Percentiles rank a stretch among this genome's conserved stretches.
These are phyloP conservation scores for Anthonomus grandis DNA, from an alignment of 1,140 invertebrate species.

Conservation along the genomic window DNA sequence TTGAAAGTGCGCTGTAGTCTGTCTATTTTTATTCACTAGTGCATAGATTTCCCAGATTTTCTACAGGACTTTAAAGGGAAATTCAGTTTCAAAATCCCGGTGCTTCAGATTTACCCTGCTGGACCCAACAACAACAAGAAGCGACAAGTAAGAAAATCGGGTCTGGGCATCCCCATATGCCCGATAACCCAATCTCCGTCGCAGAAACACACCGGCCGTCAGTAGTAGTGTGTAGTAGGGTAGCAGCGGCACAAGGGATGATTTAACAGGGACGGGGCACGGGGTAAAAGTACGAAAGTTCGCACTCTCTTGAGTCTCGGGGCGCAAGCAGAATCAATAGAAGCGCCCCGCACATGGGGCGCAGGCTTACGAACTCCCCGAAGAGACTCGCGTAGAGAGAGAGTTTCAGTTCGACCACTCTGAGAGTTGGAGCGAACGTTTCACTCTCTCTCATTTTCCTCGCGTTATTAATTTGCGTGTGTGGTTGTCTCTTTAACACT, in stretches of 20 bases:
- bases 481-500: background rate
- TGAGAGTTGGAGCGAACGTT: background rate
- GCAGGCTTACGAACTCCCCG: constrained; percentile 28
- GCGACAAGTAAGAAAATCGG: no score
- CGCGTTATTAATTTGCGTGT: constrained; percentile 1
- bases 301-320: constrained; percentile 6
- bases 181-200: background rate
- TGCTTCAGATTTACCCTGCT: no score
- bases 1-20: no score
- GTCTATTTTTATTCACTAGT: no score
- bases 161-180: no score
- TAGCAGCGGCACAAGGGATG: constrained; percentile 19
- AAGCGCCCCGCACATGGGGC: constrained; percentile 21
- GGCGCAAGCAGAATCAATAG: constrained; percentile 28
- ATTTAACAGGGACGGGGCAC: constrained; percentile 12
- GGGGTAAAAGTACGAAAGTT: constrained; percentile 17
- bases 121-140: no score
- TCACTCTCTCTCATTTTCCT: background rate
- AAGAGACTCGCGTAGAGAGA: constrained; percentile 16
- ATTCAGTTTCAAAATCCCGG: no score
- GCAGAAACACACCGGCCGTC: background rate
- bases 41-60: no score
- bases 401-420: constrained; percentile 23
- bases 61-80: no score
- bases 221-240: background rate